Evolutionary conservation across 1,140 invertebrate genomes (phyloP).

Genomic region (Brachionus angularis): DNA sequence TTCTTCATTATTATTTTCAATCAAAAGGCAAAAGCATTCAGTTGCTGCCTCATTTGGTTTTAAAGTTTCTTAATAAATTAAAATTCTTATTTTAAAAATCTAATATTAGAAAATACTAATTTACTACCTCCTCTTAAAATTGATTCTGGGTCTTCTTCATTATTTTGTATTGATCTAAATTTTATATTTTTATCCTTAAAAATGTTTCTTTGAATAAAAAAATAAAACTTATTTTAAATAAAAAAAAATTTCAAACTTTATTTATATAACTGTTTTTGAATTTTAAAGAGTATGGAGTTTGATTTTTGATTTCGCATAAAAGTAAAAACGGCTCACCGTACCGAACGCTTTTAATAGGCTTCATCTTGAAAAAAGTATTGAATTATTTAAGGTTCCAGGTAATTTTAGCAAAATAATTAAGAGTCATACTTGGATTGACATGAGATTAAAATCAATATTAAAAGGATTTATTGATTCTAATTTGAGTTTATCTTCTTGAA

Average conservation of each 20-base stretch:
- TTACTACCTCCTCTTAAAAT: conserved; percentile 15
- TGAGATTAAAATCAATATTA: conserved; percentile 3
- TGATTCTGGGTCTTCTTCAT: too few relatives aligned
- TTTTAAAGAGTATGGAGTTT: neutral
- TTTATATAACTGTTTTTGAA: conserved; percentile 3
- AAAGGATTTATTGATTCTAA: conserved; percentile 30
- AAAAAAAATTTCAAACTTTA: neutral
- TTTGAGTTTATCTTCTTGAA: conserved; percentile 10
- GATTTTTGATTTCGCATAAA: conserved; percentile 10
- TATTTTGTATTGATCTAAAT: neutral
- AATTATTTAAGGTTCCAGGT: neutral
- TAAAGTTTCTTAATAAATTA: conserved; percentile 14
- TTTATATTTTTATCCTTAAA: conserved; percentile 4
- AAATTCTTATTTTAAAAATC: neutral
- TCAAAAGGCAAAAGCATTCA: conserved; percentile 11
- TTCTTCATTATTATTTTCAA: neutral
- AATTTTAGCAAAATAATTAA: neutral
- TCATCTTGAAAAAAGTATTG: neutral
- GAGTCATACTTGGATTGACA: conserved; percentile 14
- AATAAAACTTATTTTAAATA: neutral
- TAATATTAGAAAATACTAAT: too few relatives aligned
- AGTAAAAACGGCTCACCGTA: conserved; percentile 24
- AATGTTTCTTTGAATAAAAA: neutral
- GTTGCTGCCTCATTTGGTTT: neutral
- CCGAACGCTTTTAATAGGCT: neutral